These are phyloP conservation scores for Pteruthius melanotis DNA, from an alignment of 2,113 vertebrate species.

Conservation along the genomic window DNA sequence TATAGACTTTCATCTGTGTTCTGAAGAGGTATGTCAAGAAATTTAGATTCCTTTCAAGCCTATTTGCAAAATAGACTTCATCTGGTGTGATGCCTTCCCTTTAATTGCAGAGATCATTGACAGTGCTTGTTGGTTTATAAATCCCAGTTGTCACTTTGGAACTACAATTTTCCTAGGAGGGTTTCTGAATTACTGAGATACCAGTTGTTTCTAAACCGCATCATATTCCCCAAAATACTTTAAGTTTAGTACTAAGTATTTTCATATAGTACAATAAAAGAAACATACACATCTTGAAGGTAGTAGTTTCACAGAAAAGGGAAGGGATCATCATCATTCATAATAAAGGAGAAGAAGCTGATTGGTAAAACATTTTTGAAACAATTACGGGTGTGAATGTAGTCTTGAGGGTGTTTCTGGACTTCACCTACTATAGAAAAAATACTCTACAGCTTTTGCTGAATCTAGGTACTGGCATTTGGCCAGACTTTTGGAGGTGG, in stretches of 20 bases:
- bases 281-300: not conserved
- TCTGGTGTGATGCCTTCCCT: not conserved
- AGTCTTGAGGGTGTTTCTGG: not conserved
- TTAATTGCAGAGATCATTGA: not conserved
- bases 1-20: not conserved
- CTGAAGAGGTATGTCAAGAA: not conserved
- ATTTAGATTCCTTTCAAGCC: not conserved
- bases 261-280: not conserved
- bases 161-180: not conserved
- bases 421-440: not conserved
- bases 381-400: not conserved
- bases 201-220: not conserved
- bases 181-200: not conserved
- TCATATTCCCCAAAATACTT: not conserved
- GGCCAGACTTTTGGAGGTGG: not conserved
- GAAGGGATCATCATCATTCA: not conserved
- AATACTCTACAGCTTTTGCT: not conserved
- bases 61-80: not conserved
- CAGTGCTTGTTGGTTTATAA: not conserved
- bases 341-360: not conserved
- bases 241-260: not conserved
- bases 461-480: not conserved
- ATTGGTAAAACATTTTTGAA: not conserved
- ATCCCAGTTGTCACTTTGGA: not conserved
- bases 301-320: not conserved